Conservation (phyloP, 2,888 invertebrate species). For the Stenolophus ochropezus region DNA sequence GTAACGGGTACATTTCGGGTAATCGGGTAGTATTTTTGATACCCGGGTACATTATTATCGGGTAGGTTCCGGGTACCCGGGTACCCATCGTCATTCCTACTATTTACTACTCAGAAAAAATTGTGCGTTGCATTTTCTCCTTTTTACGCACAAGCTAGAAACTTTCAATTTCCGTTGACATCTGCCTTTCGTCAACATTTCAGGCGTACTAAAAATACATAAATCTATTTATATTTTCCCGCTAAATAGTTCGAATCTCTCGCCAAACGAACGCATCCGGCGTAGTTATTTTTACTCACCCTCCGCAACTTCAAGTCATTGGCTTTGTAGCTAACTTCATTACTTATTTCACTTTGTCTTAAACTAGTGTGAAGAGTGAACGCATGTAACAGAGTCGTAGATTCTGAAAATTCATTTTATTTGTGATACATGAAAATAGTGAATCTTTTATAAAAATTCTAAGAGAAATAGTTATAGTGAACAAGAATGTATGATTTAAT, state of each 20-base stretch:
- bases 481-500: conserved; percentile 3
- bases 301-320: conserved; percentile 1
- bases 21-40: no score
- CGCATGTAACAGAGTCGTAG: not conserved
- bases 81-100: no score
- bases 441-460: not conserved
- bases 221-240: not conserved
- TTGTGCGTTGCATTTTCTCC: no score
- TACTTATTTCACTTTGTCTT: not conserved
- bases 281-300: conserved; percentile 10
- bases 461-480: not conserved
- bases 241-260: conserved; percentile 25
- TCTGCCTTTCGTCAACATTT: not conserved
- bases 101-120: no score
- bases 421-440: not conserved
- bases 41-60: no score
- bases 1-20: no score
- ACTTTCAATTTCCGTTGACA: not conserved
- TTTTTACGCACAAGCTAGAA: no score
- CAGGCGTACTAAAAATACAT: not conserved
- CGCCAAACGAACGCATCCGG: conserved; percentile 5
- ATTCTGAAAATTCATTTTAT: not conserved
- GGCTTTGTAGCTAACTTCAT: not conserved
- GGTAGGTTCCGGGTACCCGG: no score
- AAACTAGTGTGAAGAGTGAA: not conserved